Conservation (phyloP, 2,113 vertebrate species). For the Melospiza melodia region DNA sequence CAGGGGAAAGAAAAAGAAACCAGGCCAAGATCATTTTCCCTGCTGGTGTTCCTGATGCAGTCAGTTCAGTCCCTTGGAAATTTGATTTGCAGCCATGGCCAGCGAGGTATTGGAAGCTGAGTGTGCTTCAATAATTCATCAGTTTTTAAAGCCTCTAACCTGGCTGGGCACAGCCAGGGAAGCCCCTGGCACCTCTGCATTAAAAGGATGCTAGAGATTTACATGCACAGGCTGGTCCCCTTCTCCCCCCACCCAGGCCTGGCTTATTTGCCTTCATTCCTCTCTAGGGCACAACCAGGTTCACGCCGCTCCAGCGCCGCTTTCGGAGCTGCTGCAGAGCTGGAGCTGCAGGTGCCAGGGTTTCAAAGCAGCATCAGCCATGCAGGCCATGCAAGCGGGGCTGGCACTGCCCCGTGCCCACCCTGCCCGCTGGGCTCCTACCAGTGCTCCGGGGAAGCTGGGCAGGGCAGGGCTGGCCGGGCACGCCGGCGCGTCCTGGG, state of each 20-base stretch:
- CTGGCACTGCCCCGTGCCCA: not conserved
- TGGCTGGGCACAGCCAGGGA: not conserved
- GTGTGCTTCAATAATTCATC: not conserved
- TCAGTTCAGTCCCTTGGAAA: not conserved
- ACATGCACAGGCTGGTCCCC: not conserved
- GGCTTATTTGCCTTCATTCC: constrained; percentile 13
- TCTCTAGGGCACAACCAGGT: not conserved
- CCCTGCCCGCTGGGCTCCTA: not conserved
- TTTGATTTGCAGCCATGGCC: not conserved
- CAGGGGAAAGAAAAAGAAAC: constrained; percentile 19
- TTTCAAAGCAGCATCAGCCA: constrained; percentile 7
- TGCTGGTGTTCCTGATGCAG: not conserved
- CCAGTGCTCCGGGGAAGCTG: constrained; percentile 52
- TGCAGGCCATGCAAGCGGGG: constrained; percentile 45
- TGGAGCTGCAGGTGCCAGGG: not conserved
- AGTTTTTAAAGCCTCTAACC: not conserved
- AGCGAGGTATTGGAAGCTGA: not conserved
- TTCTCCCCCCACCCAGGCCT: not conserved
- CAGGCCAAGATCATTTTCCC: not conserved
- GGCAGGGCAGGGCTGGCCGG: constrained; percentile 39
- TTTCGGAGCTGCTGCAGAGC: not conserved
- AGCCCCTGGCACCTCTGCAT: not conserved
- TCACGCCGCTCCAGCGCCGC: accelerated
- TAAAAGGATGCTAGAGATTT: not conserved
- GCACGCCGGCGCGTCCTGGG: constrained; percentile 30